Evolutionary conservation across 2,797 vertebrate species (phyloP), one percentile per base, ranked within the genome.

Genomic region (Acestrorhynchus altus): DNA sequence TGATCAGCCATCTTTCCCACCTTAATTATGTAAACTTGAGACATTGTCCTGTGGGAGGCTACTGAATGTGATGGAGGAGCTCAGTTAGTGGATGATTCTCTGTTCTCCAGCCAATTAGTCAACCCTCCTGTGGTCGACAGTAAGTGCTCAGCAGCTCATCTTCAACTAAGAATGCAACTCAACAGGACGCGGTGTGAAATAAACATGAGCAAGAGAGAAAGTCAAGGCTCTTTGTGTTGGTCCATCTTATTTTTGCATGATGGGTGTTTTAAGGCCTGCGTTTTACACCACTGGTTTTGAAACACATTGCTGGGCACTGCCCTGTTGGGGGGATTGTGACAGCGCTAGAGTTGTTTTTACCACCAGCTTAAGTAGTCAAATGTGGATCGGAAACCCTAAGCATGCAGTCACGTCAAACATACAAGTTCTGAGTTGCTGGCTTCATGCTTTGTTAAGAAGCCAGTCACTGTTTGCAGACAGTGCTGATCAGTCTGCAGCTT

Each of bases 91-190:
- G 74, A 77, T 83, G 81, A 83, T 77, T 79, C 80, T 87, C 59
- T 84, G 77, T 88, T 89, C 85, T 87, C 74, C 51, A 81, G 77
- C 85, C 89, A 91, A 90, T 90, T 89, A 90, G 75, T 56, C 59
- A 1, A 72, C 66, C 78, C 83, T 84, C 87, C 84, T 76, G 86
- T 86, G 77, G 84, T 57, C 83, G 79, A 47, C 59, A 76, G 76
- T 78, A 69, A 86, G 72, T 79, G 70, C 74, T 83, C 71, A 82
- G 81, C 77, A 79, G 82, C 85, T 86, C 81, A 76, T 24, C 22
- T 16, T 64, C 73, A 52, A 64, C 59, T 81, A 78, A 83, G 83
- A 86, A 84, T 82, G 78, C 82, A 35, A 85, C 7, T 83, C 61
- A 67, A 76, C 75, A 72, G 65, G 81, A 72, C 72, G 56, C 79